Evolutionary conservation across 2,797 vertebrate species (phyloP).

Genomic region (Poecilia wingei): DNA sequence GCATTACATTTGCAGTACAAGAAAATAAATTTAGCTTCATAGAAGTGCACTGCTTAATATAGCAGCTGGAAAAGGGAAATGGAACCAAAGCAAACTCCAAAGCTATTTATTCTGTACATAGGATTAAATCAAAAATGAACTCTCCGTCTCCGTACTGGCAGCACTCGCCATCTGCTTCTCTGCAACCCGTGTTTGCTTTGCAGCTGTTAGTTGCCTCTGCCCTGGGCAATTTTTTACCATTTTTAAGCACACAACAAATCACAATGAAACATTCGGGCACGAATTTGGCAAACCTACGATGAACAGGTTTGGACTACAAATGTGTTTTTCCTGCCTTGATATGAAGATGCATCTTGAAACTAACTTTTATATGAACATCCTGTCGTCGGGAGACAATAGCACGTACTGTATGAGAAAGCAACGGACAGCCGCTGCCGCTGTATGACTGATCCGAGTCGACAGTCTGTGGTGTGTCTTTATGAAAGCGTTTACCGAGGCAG

Average conservation of each 20-base stretch:
- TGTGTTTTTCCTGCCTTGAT: conserved; percentile 15
- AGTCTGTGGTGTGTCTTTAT: conserved; percentile 71
- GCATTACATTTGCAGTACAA: not conserved
- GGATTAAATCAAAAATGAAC: conserved; percentile 14
- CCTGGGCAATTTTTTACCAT: conserved; percentile 15
- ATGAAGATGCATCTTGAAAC: conserved; percentile 31
- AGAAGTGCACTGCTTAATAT: not conserved
- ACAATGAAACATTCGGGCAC: conserved; percentile 20
- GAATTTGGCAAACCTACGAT: conserved; percentile 29
- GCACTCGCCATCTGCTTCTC: conserved; percentile 23
- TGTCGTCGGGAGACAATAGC: conserved; percentile 38
- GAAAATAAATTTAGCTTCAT: conserved; percentile 2
- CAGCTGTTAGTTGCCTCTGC: conserved; percentile 48
- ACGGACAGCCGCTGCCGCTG: conserved; percentile 31
- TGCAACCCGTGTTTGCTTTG: conserved; percentile 14
- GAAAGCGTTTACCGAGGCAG: conserved; percentile 72
- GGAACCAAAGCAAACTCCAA: not conserved
- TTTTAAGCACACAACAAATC: conserved; percentile 37
- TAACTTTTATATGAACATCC: conserved; percentile 21
- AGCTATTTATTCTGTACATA: conserved; percentile 2
- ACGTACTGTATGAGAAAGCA: conserved; percentile 31
- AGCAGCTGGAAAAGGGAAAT: not conserved
- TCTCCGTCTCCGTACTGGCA: conserved; percentile 10
- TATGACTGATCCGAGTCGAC: conserved; percentile 74
- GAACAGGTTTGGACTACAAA: conserved; percentile 19